These are phyloP conservation scores for Drosophila pseudotakahashii DNA, from an alignment of 2,888 invertebrate species.

Conservation along the genomic window DNA sequence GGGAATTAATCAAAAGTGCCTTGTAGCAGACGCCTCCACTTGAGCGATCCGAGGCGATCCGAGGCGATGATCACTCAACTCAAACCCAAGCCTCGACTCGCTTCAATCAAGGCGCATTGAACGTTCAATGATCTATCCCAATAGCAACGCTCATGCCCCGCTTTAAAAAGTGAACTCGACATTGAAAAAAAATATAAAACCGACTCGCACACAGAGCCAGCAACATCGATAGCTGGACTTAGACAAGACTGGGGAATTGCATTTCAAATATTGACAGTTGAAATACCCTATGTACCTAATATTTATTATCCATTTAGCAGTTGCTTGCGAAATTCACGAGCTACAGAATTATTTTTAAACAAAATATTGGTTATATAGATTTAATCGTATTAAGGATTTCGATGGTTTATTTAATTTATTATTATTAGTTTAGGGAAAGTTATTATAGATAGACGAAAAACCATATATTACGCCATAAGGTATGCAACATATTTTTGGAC, in stretches of 20 bases:
- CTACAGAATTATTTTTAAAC: background rate
- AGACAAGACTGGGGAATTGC: constrained; percentile 3
- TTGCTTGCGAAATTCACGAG: background rate
- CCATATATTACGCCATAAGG: too few species aligned
- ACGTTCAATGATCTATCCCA: constrained; percentile 76
- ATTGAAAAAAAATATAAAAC: constrained; percentile 64
- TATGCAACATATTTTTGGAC: too few species aligned
- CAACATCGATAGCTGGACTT: constrained; percentile 29
- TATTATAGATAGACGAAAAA: too few species aligned
- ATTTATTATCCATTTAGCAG: background rate
- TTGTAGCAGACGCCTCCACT: constrained; percentile 69
- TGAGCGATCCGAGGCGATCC: constrained; percentile 40
- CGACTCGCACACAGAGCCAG: constrained; percentile 8
- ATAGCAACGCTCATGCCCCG: constrained; percentile 58
- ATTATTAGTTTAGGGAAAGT: too few species aligned
- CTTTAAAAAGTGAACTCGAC: constrained; percentile 77
- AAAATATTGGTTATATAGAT: background rate
- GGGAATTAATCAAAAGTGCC: constrained; percentile 73
- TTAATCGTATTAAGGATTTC: too few species aligned
- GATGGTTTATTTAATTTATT: too few species aligned
- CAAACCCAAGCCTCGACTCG: constrained; percentile 23
- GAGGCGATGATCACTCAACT: constrained; percentile 25
- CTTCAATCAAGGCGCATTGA: constrained; percentile 64
- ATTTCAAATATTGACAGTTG: constrained; percentile 1
- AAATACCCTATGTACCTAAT: background rate